Conservation (phyloP, 2,113 vertebrate species). For the Rallus limicola region DNA sequence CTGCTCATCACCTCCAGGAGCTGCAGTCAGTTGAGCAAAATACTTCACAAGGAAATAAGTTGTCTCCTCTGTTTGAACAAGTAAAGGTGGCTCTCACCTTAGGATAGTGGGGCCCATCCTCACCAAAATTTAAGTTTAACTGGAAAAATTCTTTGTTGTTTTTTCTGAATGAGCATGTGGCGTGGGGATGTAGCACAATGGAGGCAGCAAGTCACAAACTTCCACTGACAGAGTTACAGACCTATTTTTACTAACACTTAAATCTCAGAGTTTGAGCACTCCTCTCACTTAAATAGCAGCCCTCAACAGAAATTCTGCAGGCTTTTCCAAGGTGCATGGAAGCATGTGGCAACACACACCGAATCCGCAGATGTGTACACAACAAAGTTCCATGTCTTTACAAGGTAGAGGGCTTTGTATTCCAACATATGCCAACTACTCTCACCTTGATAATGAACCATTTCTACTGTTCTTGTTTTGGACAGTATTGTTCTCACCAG, state of each 20-base stretch:
- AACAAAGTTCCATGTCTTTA: not conserved
- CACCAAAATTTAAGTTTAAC: not conserved
- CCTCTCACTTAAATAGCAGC: not conserved
- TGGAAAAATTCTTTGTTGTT: not conserved
- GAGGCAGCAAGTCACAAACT: not conserved
- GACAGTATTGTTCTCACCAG: not conserved
- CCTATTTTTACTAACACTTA: not conserved
- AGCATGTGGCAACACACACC: not conserved
- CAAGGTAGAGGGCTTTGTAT: not conserved
- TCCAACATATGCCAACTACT: not conserved
- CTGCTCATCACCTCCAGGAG: not conserved
- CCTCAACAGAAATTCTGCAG: not conserved
- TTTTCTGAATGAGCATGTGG: not conserved
- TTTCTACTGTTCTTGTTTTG: not conserved
- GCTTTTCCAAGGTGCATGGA: not conserved
- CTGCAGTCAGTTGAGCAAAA: not conserved
- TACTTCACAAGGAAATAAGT: not conserved
- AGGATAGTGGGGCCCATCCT: not conserved
- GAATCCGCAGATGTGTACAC: not conserved
- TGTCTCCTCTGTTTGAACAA: not conserved
- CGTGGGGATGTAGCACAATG: not conserved
- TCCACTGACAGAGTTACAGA: not conserved
- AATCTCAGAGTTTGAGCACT: not conserved
- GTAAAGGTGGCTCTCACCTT: not conserved
- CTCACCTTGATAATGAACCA: not conserved